Evolutionary conservation across 2,113 vertebrate genomes (phyloP).

Genomic region (Aythya baeri): DNA sequence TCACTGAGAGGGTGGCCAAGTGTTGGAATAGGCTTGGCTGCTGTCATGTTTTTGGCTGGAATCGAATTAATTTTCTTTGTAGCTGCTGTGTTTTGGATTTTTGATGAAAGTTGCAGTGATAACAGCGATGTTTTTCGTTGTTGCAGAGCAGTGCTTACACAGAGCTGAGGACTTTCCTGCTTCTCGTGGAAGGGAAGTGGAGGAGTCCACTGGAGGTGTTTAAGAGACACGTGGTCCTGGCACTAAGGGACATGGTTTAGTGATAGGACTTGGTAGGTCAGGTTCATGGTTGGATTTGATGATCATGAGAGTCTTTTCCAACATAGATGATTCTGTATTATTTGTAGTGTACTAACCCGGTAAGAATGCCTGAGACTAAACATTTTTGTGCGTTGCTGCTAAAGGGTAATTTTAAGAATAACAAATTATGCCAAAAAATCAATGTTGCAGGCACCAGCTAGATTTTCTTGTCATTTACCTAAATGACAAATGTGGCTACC

Average conservation of each 20-base stretch:
- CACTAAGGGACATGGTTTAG: too few relatives aligned
- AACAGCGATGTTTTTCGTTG: too few relatives aligned
- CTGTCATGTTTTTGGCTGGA: background rate
- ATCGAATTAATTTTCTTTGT: background rate
- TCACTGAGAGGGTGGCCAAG: background rate
- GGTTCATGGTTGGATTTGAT: too few relatives aligned
- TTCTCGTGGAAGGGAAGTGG: too few relatives aligned
- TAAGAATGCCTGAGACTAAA: background rate
- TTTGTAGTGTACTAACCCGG: background rate
- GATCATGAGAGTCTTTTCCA: too few relatives aligned
- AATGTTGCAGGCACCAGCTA: background rate
- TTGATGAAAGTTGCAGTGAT: too few relatives aligned
- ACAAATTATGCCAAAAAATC: background rate
- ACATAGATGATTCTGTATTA: background rate
- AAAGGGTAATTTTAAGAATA: background rate
- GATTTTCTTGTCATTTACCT: background rate
- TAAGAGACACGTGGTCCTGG: too few relatives aligned
- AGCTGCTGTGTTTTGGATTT: too few relatives aligned
- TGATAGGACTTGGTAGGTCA: too few relatives aligned
- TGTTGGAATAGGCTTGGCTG: background rate
- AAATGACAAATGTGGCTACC: background rate
- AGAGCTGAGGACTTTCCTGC: too few relatives aligned
- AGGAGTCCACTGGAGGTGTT: too few relatives aligned
- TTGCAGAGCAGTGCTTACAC: too few relatives aligned
- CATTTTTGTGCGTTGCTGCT: background rate